Evolutionary conservation across 1,140 invertebrate genomes (phyloP), one percentile per base, ranked within the genome.

Genomic region (Vanessa atalanta): DNA sequence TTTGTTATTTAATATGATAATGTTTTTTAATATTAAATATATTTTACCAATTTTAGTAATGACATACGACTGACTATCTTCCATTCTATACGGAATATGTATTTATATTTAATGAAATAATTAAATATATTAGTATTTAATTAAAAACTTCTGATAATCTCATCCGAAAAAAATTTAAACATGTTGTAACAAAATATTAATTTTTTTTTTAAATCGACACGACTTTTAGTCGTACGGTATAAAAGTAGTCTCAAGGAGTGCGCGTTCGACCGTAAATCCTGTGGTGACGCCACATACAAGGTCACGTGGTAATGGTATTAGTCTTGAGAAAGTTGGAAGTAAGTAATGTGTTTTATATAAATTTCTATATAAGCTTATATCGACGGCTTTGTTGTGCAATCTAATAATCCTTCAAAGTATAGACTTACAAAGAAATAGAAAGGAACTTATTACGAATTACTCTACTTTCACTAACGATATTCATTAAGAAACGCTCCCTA

Each of bases 201-300:
- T 7, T 3, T 8, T 8, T 55, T 55, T 48, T 50, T 11, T 12
- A 53, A 69, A 3, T 8, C 16, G 61, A 57, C 31, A 70, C 69
- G 72, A 75, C 20, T 68, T 61, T n/a, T 61, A n/a, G 47, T 80
- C 77, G 77, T 67, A 1, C 5, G 9, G 15, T 78, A 23, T 75
- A 77, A 83, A 63, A 15, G 20, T 12, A 15, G 15, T 37, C 20
- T 15, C 43, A 79, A 83, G 79, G 82, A 83, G 71, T 68, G 74
- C 53, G 65, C 80, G 72, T 61, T 69, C 66, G 63, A 69, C 76
- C 74, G 78, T 83, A 66, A 81, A 80, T 83, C 82, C 82, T 80
- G 80, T 66, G 72, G 71, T 70, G 72, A 53, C 72, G 73, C 60
- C 26, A 4, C 26, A 31, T 37, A 50, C 72, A 73, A 73, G 72